Percentiles rank a stretch among this genome's conserved stretches.
These are phyloP conservation scores for Muschampia plurimacula DNA, from an alignment of 2,888 invertebrate genomes.

Conservation along the genomic window DNA sequence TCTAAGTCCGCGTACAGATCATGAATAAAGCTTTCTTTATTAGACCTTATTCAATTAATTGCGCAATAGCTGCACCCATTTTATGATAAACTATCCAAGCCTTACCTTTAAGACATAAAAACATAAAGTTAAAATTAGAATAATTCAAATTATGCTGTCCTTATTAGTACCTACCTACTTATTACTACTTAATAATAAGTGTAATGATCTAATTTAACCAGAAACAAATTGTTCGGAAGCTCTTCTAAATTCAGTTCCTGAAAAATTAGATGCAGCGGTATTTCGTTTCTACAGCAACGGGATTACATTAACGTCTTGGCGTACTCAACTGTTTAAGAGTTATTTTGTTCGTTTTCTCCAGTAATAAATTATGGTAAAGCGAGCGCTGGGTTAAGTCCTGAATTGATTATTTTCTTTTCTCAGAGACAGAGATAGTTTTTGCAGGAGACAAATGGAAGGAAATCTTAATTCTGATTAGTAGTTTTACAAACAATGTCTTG, in stretches of 20 bases:
- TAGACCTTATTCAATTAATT: no score
- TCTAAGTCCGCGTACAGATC: no score
- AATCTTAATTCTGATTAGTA: slow-evolving; percentile 36
- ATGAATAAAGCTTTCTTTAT: no score
- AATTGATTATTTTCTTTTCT: slow-evolving; percentile 52
- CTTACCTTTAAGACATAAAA: neutral
- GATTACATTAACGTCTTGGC: slow-evolving; percentile 50
- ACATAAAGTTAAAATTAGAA: neutral
- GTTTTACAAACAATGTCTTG: slow-evolving; percentile 21
- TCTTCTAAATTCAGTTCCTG: slow-evolving; percentile 10
- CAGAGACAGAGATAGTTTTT: slow-evolving; percentile 44
- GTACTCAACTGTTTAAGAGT: slow-evolving; percentile 47
- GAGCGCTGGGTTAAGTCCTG: slow-evolving; percentile 46
- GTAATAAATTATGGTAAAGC: slow-evolving; percentile 50
- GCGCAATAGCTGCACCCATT: no score
- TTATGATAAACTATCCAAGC: no score
- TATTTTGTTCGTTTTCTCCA: slow-evolving; percentile 47
- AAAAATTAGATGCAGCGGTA: slow-evolving; percentile 39
- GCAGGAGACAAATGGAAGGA: slow-evolving; percentile 40
- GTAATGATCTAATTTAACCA: neutral
- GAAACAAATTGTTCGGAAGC: neutral
- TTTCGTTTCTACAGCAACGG: slow-evolving; percentile 42
- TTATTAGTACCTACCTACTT: neutral
- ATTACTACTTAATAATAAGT: neutral
- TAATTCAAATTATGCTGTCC: neutral